These are phyloP conservation scores for Ceratina japonica DNA, from an alignment of 1,140 invertebrate genomes.

Conservation along the genomic window DNA sequence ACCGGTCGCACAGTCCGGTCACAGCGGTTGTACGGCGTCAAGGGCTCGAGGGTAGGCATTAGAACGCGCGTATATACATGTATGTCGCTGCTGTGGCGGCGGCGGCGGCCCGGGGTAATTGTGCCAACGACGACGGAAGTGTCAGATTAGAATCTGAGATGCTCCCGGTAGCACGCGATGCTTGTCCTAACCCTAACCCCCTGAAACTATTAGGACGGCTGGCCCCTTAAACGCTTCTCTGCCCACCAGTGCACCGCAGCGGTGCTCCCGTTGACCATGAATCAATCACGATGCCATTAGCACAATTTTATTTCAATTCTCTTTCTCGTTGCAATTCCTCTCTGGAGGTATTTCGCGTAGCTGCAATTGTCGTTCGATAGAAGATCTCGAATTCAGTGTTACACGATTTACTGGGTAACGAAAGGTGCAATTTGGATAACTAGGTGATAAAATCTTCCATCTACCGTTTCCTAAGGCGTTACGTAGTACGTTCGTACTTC, in stretches of 20 bases:
- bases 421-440: no score
- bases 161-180: slow-evolving; percentile 71
- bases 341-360: no score
- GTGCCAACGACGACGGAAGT: slow-evolving; percentile 70
- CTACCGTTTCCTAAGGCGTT: no score
- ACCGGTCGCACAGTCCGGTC: no score
- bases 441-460: no score
- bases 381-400: neutral
- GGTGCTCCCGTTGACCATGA: slow-evolving; percentile 18
- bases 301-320: no score
- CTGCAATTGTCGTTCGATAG: neutral
- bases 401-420: no score
- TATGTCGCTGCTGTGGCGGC: no score
- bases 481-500: no score
- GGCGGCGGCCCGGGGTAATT: slow-evolving; percentile 63
- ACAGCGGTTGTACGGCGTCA: slow-evolving; percentile 9
- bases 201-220: slow-evolving; percentile 62
- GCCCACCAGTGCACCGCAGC: slow-evolving; percentile 46
- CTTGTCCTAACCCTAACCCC: slow-evolving; percentile 58
- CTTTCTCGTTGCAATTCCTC: no score
- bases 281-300: neutral
- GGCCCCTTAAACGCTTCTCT: slow-evolving; percentile 52
- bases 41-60: slow-evolving; percentile 52
- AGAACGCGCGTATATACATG: slow-evolving; percentile 54
- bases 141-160: slow-evolving; percentile 77